phyloP scores from a whole-genome alignment of 2,113 vertebrate species.

The Oryzias curvinotus region DNA sequence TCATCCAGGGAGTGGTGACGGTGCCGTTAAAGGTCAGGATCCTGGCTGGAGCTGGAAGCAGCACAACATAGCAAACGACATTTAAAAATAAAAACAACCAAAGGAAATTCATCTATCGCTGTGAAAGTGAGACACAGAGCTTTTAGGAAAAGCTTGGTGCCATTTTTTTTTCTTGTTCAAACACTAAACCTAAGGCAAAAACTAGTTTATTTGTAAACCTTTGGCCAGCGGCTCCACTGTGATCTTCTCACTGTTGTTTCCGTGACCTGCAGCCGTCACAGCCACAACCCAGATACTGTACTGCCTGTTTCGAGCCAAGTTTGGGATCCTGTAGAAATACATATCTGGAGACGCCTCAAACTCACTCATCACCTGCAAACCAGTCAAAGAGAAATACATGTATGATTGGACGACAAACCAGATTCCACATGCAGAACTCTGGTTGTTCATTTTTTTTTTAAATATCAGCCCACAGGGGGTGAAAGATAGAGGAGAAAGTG shows the following conservation, averaged over 20 bases:
- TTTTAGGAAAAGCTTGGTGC: too few species aligned
- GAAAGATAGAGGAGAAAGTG: not conserved
- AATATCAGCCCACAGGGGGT: not conserved
- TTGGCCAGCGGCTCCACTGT: constrained; percentile 92
- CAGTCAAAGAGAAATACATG: constrained; percentile 24
- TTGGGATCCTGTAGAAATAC: constrained; percentile 94
- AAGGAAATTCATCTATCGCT: not conserved
- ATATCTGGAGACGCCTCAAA: constrained; percentile 96
- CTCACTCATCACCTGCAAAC: constrained; percentile 94
- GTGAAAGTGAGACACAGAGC: not conserved
- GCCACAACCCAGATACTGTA: constrained; percentile 99
- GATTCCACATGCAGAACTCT: not conserved
- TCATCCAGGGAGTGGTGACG: constrained; percentile 98
- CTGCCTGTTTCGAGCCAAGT: constrained; percentile 90
- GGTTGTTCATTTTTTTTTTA: not conserved
- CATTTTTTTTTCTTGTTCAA: too few species aligned
- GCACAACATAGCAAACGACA: constrained; percentile 8
- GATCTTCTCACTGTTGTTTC: constrained; percentile 96
- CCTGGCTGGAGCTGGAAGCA: constrained; percentile 86
- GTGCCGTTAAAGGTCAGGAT: constrained; percentile 96
- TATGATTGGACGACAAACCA: constrained; percentile 24
- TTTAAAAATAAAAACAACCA: not conserved
- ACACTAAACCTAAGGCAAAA: too few species aligned
- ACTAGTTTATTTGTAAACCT: constrained; percentile 74
- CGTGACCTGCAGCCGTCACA: constrained; percentile 92